Evolutionary conservation across 2,113 vertebrate species (phyloP).

Genomic region (Hiodon tergisus): DNA sequence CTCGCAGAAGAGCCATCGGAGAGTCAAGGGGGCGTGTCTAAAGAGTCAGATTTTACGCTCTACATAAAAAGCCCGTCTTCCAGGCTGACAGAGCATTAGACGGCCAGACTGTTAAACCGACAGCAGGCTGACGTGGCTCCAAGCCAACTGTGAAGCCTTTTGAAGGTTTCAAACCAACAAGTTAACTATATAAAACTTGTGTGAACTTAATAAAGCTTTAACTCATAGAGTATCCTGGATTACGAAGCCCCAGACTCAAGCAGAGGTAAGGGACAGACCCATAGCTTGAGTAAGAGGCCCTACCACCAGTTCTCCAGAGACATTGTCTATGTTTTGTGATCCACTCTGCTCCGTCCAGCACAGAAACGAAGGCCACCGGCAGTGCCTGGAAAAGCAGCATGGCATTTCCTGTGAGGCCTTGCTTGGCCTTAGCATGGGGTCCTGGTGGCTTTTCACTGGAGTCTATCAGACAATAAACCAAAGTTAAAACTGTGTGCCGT

Average conservation of each 20-base stretch:
- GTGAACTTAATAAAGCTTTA: too few relatives aligned
- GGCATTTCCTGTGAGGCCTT: slow-evolving; percentile 1
- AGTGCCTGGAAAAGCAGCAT: not conserved
- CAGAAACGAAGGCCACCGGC: not conserved
- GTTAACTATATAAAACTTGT: not conserved
- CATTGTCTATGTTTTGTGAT: not conserved
- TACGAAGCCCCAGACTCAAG: too few relatives aligned
- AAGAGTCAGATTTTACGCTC: not conserved
- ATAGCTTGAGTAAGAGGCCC: too few relatives aligned
- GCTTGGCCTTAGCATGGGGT: not conserved
- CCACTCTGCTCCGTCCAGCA: not conserved
- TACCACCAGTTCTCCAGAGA: not conserved
- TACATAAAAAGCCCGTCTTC: not conserved
- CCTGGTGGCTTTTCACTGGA: not conserved
- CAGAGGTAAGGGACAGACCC: too few relatives aligned
- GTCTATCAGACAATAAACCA: not conserved
- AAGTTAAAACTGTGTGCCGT: too few relatives aligned
- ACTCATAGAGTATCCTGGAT: too few relatives aligned
- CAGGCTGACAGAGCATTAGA: not conserved
- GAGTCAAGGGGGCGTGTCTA: not conserved
- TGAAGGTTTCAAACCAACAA: not conserved
- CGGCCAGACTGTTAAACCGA: too few relatives aligned
- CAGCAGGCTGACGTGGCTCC: too few relatives aligned
- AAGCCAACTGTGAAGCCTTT: too few relatives aligned
- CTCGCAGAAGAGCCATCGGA: not conserved